phyloP scores from a whole-genome alignment of 2,797 vertebrate species.

The Phrynocephalus forsythii region DNA sequence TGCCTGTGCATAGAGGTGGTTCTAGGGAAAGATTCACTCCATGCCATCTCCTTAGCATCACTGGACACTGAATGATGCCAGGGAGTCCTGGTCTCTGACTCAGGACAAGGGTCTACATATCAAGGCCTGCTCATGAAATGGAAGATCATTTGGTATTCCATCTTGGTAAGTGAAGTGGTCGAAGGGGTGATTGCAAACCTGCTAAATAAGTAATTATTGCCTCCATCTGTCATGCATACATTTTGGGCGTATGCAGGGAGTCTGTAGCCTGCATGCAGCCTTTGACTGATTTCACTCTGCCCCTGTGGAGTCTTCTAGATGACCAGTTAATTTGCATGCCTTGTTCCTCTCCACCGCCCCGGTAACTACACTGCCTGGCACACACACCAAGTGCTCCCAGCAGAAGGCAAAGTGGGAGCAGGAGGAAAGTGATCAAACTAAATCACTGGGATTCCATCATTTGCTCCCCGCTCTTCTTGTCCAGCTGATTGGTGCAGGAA shows the following conservation, averaged over 20 bases:
- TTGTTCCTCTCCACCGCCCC: not conserved
- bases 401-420: not conserved
- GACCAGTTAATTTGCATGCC: not conserved
- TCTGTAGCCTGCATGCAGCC: too few species aligned
- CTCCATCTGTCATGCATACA: not conserved
- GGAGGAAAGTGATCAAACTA: not conserved
- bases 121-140: not conserved
- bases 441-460: not conserved
- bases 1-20: not conserved
- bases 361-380: not conserved
- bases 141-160: not conserved
- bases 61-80: too few species aligned
- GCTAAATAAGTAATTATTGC: not conserved
- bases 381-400: not conserved
- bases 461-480: not conserved
- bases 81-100: not conserved
- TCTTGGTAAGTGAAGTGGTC: not conserved
- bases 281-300: not conserved
- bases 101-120: not conserved
- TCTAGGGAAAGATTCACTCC: not conserved
- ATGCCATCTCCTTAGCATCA: too few species aligned
- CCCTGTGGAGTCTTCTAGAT: too few species aligned
- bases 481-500: not conserved
- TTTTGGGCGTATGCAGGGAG: not conserved
- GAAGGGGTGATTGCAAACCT: not conserved